These are phyloP conservation scores for human (Homo sapiens) DNA, from an alignment of 2,113 vertebrate species.

Conservation along the genomic window DNA sequence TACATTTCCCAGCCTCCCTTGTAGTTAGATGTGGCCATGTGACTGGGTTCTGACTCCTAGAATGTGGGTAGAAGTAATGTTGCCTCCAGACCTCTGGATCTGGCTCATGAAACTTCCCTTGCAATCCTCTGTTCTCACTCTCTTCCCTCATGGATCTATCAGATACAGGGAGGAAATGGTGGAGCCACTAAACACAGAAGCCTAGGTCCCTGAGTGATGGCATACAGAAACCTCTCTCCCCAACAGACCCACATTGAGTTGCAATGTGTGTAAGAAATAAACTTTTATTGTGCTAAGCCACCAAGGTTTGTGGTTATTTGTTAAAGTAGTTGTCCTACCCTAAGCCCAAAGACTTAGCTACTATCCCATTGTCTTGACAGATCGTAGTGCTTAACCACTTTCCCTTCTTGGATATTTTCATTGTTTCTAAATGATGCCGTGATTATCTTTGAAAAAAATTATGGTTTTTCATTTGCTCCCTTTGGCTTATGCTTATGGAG, in stretches of 20 bases:
- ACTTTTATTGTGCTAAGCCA: not conserved
- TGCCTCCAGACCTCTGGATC: not conserved
- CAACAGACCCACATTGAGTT: not conserved
- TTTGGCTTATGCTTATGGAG: not conserved
- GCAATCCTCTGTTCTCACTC: not conserved
- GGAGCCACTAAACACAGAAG: not conserved
- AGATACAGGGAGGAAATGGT: not conserved
- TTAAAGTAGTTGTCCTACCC: not conserved
- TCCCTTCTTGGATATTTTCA: not conserved
- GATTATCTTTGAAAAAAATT: slow-evolving; percentile 6
- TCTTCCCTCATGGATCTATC: not conserved
- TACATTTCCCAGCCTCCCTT: not conserved
- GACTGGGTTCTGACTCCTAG: not conserved
- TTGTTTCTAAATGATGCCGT: not conserved
- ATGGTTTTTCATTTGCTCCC: not conserved
- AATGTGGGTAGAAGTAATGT: not conserved
- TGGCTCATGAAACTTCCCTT: not conserved
- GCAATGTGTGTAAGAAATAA: not conserved
- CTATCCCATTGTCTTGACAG: not conserved
- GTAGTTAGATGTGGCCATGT: not conserved
- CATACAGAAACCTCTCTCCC: not conserved
- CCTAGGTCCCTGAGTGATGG: not conserved
- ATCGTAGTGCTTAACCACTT: not conserved
- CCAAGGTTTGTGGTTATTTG: not conserved
- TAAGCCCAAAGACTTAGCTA: not conserved